Evolutionary conservation across 2,888 invertebrate species (phyloP), one percentile per base, ranked within the genome.

Genomic region (Zootermopsis nevadensis): DNA sequence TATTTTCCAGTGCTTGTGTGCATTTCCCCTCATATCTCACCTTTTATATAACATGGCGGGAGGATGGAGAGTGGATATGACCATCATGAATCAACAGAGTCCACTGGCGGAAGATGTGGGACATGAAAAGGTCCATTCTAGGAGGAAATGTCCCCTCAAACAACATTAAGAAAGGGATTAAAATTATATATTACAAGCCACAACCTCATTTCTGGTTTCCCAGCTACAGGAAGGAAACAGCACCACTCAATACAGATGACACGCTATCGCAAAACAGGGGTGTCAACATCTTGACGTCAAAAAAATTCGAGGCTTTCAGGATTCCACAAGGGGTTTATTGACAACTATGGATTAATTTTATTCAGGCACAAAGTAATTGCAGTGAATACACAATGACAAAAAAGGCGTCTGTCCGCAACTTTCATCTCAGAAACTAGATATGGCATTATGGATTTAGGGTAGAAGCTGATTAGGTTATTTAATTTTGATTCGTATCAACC

Each of bases 101-200:
- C 60, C 27, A 6, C 27, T 27, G 27, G 60, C 60, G 60, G 60
- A 60, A 60, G 60, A 60, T 27, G 60, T 27, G 27, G 60, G 60
- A 60, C 60, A 60, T 60, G 60, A 60, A 60, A 60, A 60, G 60
- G 60, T 60, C 60, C 60, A 60, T 27, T n/a, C 60, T 27, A 27
- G n/a, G 60, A n/a, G 60, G 60, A 60, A 60, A 60, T 60, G 27
- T 60, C 60, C 27, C n/a, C 27, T 60, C 60, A 60, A 60, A 60
- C 60, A 60, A 60, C 60, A 60, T 60, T 60, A 60, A 53, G 60
- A 60, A 60, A 60, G n/a, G 27, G 60, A 60, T 60, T 60, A 60
- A 60, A 60, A 60, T 60, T 60, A 60, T 60, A 60, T 60, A 60
- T 60, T 60, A 60, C 2, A 27, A 4, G n/a, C 60, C 60, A 60